Evolutionary conservation across 1,140 invertebrate genomes (phyloP).

Genomic region (Aleiodes sp.): DNA sequence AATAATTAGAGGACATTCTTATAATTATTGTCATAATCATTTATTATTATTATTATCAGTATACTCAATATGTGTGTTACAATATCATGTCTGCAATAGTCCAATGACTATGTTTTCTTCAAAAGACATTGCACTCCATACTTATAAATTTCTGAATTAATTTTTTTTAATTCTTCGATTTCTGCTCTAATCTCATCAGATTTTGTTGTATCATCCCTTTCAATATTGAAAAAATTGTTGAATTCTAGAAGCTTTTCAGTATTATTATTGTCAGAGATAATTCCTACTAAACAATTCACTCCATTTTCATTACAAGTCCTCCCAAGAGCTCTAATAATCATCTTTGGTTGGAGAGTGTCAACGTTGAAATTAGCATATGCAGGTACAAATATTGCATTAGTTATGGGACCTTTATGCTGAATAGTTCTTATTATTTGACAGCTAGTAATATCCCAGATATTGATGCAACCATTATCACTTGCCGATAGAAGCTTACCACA

Average conservation of each 20-base stretch:
- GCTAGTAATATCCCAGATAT: slow-evolving; percentile 83
- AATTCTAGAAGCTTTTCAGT: slow-evolving; percentile 49
- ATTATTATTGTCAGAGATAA: slow-evolving; percentile 48
- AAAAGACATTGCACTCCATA: slow-evolving; percentile 58
- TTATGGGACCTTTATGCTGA: slow-evolving; percentile 76
- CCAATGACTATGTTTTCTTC: background rate
- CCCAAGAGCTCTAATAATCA: slow-evolving; percentile 52
- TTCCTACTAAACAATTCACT: slow-evolving; percentile 46
- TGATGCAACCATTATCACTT: slow-evolving; percentile 76
- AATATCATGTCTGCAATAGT: background rate
- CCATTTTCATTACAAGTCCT: slow-evolving; percentile 55
- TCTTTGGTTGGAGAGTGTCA: slow-evolving; percentile 56
- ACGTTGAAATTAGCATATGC: slow-evolving; percentile 62
- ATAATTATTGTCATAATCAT: too few species aligned
- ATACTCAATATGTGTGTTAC: too few species aligned
- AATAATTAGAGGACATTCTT: too few species aligned
- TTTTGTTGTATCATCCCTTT: slow-evolving; percentile 26
- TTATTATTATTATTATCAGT: too few species aligned
- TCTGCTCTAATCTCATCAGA: slow-evolving; percentile 53
- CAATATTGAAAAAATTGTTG: slow-evolving; percentile 22
- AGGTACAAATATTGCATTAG: slow-evolving; percentile 73
- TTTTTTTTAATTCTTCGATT: slow-evolving; percentile 61
- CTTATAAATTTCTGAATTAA: slow-evolving; percentile 65
- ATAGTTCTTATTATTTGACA: slow-evolving; percentile 76
- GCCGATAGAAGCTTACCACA: slow-evolving; percentile 77